These are phyloP conservation scores for Lycorma delicatula DNA, from an alignment of 1,140 invertebrate species.

Conservation along the genomic window DNA sequence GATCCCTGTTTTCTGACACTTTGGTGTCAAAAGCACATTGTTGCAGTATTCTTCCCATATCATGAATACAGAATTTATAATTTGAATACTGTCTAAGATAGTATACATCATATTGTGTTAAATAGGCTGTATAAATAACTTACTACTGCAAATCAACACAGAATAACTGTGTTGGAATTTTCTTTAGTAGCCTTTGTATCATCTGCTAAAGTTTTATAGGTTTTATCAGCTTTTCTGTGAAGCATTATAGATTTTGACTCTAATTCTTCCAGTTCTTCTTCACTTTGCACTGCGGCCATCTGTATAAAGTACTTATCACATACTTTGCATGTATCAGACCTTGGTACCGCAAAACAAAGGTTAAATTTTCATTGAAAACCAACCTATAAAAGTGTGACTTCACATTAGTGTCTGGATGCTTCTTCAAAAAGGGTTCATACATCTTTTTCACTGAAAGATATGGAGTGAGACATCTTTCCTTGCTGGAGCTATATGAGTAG, in stretches of 20 bases:
- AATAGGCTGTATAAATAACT: background rate
- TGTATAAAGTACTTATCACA: slow-evolving; percentile 4
- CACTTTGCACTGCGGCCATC: background rate
- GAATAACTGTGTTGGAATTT: background rate
- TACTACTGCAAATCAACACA: slow-evolving; percentile 14
- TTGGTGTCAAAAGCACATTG: too few species aligned
- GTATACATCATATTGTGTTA: too few species aligned
- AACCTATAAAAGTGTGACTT: background rate
- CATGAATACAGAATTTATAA: too few species aligned
- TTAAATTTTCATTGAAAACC: slow-evolving; percentile 1
- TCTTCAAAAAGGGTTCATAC: background rate
- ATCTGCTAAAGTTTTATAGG: background rate
- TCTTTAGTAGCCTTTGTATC: background rate
- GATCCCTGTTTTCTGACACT: too few species aligned
- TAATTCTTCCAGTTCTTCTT: background rate
- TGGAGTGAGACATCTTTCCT: background rate
- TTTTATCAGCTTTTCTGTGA: background rate
- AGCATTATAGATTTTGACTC: background rate
- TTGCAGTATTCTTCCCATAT: too few species aligned
- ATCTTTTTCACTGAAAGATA: background rate
- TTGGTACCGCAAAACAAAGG: slow-evolving; percentile 4
- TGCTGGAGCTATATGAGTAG: background rate
- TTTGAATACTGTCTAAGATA: too few species aligned
- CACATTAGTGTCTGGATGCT: background rate
- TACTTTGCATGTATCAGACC: background rate